A percentile compares a stretch with the other conserved stretches of the same genome.
These are phyloP conservation scores for Entomyzon cyanotis DNA, from an alignment of 2,113 vertebrate genomes.

Conservation along the genomic window DNA sequence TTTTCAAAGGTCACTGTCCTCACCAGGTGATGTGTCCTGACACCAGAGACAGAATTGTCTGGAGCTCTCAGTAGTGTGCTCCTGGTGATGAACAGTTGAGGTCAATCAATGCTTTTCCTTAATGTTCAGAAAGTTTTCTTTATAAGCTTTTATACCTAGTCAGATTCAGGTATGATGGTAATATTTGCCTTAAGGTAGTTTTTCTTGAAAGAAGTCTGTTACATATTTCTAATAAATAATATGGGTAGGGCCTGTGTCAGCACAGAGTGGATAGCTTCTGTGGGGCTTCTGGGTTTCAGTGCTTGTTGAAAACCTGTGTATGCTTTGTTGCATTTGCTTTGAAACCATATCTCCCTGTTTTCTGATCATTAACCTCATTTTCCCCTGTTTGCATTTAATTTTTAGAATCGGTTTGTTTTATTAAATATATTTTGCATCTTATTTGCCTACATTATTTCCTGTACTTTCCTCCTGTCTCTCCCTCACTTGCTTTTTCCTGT, in stretches of 20 bases:
- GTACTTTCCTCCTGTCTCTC: slow-evolving; percentile 83
- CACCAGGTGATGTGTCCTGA: neutral
- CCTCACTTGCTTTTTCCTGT: slow-evolving; percentile 89
- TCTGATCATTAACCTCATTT: slow-evolving; percentile 64
- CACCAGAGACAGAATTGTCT: neutral
- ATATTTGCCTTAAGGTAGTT: neutral
- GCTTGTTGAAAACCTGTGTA: neutral
- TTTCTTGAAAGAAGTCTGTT: neutral
- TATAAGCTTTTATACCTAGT: neutral
- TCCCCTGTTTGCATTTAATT: slow-evolving; percentile 59
- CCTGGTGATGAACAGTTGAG: neutral
- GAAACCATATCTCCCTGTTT: slow-evolving; percentile 52
- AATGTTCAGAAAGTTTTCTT: neutral
- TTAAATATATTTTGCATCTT: slow-evolving; percentile 60
- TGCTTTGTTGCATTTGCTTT: slow-evolving; percentile 53
- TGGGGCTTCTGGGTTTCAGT: neutral
- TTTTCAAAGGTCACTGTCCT: neutral
- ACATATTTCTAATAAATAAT: neutral
- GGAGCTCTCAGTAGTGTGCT: neutral
- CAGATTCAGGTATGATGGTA: neutral
- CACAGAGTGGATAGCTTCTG: neutral
- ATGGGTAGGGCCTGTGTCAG: neutral
- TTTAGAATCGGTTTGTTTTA: slow-evolving; percentile 65
- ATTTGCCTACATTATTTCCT: slow-evolving; percentile 82
- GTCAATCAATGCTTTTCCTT: neutral